These are phyloP conservation scores for Aulostomus chinensis DNA, from an alignment of 2,797 vertebrate species.

Conservation along the genomic window DNA sequence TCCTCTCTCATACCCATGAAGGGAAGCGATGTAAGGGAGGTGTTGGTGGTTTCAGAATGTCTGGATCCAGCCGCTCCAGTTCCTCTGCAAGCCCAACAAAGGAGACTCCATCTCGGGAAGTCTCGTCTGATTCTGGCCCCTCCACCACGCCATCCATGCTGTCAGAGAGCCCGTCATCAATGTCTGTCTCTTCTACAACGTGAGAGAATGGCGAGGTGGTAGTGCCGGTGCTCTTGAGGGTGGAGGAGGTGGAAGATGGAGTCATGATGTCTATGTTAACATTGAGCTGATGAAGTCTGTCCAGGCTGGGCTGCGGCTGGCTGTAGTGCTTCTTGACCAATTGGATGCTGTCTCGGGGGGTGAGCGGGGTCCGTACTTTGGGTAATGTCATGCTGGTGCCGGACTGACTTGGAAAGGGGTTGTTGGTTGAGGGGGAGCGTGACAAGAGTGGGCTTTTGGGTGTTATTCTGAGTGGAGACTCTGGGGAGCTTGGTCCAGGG, in stretches of 20 bases:
- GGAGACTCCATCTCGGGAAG: constrained; percentile 48
- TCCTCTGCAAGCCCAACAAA: constrained; percentile 67
- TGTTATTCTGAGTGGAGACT: constrained; percentile 43
- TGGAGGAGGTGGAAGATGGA: constrained; percentile 71
- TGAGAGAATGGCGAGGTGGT: constrained; percentile 78
- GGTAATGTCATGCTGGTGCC: constrained; percentile 92
- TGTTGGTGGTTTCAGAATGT: constrained; percentile 87
- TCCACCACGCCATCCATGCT: constrained; percentile 77
- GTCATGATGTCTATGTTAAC: constrained; percentile 79
- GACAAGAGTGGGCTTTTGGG: constrained; percentile 67
- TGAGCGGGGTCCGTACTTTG: constrained; percentile 83
- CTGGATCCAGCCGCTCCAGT: constrained; percentile 68
- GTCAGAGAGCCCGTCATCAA: constrained; percentile 66
- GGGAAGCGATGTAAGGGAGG: constrained; percentile 93
- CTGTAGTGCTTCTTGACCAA: constrained; percentile 91
- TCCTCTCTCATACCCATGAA: constrained; percentile 86
- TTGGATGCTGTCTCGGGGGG: constrained; percentile 87
- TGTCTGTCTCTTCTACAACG: constrained; percentile 79
- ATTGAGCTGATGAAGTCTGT: constrained; percentile 72
- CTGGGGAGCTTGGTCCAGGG: constrained; percentile 49
- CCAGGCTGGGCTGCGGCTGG: constrained; percentile 86
- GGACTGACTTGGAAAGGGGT: constrained; percentile 66
- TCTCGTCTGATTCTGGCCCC: constrained; percentile 36
- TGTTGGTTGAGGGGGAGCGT: constrained; percentile 72
- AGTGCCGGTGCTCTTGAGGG: constrained; percentile 51